A percentile compares a stretch with the other conserved stretches of the same genome.
Conservation (phyloP, 2,888 invertebrate genomes). For the Caenorhabditis sulstoni region DNA sequence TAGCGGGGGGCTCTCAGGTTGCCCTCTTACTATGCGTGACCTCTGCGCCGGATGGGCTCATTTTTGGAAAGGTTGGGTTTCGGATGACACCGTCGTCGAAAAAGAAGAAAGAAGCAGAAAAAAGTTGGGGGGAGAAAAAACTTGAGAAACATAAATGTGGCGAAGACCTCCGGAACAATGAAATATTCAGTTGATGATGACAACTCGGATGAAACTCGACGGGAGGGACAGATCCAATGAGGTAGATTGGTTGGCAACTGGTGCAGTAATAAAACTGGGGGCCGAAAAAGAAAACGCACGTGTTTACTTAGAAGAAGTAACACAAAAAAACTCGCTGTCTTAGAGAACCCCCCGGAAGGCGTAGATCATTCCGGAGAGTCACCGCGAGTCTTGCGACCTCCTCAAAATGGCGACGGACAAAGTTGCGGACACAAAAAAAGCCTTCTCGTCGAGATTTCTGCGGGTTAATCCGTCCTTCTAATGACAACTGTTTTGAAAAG, state of each 20-base stretch:
- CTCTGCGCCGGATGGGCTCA: slow-evolving; percentile 24
- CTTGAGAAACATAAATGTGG: too few relatives aligned
- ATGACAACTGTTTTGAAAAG: slow-evolving; percentile 60
- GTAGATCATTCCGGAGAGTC: slow-evolving; percentile 28
- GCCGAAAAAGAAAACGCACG: slow-evolving; percentile 3
- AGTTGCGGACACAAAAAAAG: slow-evolving; percentile 36
- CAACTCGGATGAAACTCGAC: slow-evolving; percentile 6
- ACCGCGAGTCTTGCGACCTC: slow-evolving; percentile 32
- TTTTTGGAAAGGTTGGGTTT: slow-evolving; percentile 51
- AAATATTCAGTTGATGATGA: slow-evolving; percentile 37
- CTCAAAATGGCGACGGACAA: slow-evolving; percentile 20
- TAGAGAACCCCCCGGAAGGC: slow-evolving; percentile 44
- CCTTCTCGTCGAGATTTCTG: not conserved
- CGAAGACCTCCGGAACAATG: slow-evolving; percentile 1
- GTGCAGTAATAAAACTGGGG: slow-evolving; percentile 15
- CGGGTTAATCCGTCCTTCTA: slow-evolving; percentile 56
- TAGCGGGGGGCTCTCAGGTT: slow-evolving; percentile 50
- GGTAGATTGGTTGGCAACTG: slow-evolving; percentile 1
- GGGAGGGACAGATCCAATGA: too few relatives aligned
- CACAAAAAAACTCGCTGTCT: slow-evolving; percentile 30
- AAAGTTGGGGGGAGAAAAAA: slow-evolving; percentile 6
- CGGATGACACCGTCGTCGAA: slow-evolving; percentile 25
- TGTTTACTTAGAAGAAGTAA: slow-evolving; percentile 47
- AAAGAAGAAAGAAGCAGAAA: not conserved
- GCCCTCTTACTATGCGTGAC: slow-evolving; percentile 43